These are phyloP conservation scores for Willowsia nigromaculata DNA, from an alignment of 2,888 invertebrate genomes.

Conservation along the genomic window DNA sequence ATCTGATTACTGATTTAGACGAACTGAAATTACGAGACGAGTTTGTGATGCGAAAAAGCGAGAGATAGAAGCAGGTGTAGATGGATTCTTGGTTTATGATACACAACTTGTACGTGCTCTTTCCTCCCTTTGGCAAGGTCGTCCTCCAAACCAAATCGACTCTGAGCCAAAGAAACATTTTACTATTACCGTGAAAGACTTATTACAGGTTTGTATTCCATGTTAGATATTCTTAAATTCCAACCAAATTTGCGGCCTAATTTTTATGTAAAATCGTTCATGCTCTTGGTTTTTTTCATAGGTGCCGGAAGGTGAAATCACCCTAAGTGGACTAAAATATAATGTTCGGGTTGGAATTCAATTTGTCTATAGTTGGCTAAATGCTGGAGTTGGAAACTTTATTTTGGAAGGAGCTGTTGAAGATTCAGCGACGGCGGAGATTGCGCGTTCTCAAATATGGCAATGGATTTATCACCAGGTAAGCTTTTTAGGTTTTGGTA, in stretches of 20 bases:
- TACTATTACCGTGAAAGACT: slow-evolving; percentile 82
- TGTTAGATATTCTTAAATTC: neutral
- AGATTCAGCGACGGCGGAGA: slow-evolving; percentile 89
- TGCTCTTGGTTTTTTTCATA: slow-evolving; percentile 22
- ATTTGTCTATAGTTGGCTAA: slow-evolving; percentile 86
- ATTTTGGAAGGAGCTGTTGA: slow-evolving; percentile 85
- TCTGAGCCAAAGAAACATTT: slow-evolving; percentile 80
- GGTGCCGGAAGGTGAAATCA: slow-evolving; percentile 85
- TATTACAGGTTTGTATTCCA: slow-evolving; percentile 80
- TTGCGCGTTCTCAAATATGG: slow-evolving; percentile 87
- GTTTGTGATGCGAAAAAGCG: slow-evolving; percentile 81
- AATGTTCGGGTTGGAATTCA: slow-evolving; percentile 86
- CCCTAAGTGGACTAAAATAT: slow-evolving; percentile 84
- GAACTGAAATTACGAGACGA: slow-evolving; percentile 44
- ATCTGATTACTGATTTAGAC: neutral
- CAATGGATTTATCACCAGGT: slow-evolving; percentile 86
- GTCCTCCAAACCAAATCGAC: slow-evolving; percentile 83
- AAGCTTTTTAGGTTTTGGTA: too few species aligned
- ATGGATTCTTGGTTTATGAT: slow-evolving; percentile 88
- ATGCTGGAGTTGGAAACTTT: slow-evolving; percentile 85
- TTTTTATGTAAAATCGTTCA: neutral
- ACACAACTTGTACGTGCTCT: slow-evolving; percentile 83
- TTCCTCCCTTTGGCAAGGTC: slow-evolving; percentile 81
- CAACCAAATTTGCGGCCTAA: neutral
- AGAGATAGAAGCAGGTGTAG: slow-evolving; percentile 84